Evolutionary conservation across 2,888 invertebrate genomes (phyloP).

Genomic region (Mongoloraphidia duomilia): DNA sequence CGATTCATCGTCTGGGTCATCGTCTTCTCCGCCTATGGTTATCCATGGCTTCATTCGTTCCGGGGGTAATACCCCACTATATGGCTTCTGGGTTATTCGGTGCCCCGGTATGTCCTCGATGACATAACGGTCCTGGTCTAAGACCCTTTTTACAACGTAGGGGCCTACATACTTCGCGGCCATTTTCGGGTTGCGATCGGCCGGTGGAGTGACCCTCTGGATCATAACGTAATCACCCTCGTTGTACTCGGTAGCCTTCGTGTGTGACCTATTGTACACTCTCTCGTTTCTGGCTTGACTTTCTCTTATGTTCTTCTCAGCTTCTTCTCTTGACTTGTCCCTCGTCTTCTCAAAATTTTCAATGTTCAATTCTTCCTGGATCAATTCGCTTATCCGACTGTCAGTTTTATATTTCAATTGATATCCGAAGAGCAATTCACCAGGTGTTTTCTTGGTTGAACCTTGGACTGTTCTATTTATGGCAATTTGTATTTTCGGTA

Average conservation of each 20-base stretch:
- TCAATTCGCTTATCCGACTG: background rate
- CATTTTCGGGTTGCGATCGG: constrained; percentile 6
- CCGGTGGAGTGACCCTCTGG: background rate
- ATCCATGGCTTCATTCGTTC: constrained; percentile 8
- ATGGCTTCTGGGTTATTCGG: constrained; percentile 7
- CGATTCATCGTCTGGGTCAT: too few relatives aligned
- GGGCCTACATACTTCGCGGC: constrained; percentile 5
- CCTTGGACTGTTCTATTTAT: background rate
- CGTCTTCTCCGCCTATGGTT: too few relatives aligned
- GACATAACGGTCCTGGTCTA: constrained; percentile 7
- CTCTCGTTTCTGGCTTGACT: constrained; percentile 3
- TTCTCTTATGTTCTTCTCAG: background rate
- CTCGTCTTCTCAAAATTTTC: constrained; percentile 1
- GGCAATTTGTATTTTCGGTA: background rate
- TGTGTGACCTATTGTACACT: constrained; percentile 4
- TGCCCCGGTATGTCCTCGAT: constrained; percentile 8
- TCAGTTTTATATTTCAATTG: background rate
- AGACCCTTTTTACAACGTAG: constrained; percentile 3
- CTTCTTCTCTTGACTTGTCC: constrained; percentile 2
- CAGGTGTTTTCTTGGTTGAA: too few relatives aligned
- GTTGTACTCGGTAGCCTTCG: constrained; percentile 4
- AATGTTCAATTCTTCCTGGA: background rate
- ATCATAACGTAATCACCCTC: constrained; percentile 7
- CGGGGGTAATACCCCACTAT: constrained; percentile 7
- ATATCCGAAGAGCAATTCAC: background rate